These are phyloP conservation scores for Brachionus rubens DNA, from an alignment of 1,140 invertebrate species.

Conservation along the genomic window DNA sequence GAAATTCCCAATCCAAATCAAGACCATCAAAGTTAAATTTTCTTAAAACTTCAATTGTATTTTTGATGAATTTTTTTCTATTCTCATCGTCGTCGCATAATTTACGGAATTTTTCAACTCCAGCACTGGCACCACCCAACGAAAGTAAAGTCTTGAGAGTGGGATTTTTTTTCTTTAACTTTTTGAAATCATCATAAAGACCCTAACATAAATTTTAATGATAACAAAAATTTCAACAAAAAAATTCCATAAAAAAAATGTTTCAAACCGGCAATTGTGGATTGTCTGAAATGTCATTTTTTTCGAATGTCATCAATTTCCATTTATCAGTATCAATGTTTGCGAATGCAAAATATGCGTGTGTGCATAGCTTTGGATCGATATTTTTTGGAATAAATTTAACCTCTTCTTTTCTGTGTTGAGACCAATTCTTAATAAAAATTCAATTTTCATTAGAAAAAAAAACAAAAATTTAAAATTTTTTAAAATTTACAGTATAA, in stretches of 20 bases:
- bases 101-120: conserved; percentile 68
- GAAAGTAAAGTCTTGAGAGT: conserved; percentile 84
- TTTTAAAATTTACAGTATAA: conserved; percentile 31
- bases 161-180: conserved; percentile 87
- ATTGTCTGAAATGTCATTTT: conserved; percentile 66
- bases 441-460: background rate
- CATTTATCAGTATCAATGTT: conserved; percentile 72
- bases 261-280: background rate
- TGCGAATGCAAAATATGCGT: conserved; percentile 89
- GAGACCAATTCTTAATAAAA: conserved; percentile 72
- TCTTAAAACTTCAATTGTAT: conserved; percentile 77
- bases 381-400: conserved; percentile 82
- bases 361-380: conserved; percentile 80
- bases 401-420: conserved; percentile 77
- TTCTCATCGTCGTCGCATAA: conserved; percentile 50
- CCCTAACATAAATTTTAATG: background rate
- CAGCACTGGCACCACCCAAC: conserved; percentile 93
- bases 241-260: background rate
- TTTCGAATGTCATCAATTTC: conserved; percentile 69
- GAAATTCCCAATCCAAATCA: conserved; percentile 95
- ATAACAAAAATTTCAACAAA: background rate
- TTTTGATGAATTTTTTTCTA: conserved; percentile 50
- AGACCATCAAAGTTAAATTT: conserved; percentile 91
- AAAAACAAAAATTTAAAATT: background rate
- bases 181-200: conserved; percentile 72